Percentiles rank a stretch among this genome's conserved stretches.
Evolutionary conservation across 2,113 vertebrate genomes (phyloP).

Genomic region (Marmota flaviventris): DNA sequence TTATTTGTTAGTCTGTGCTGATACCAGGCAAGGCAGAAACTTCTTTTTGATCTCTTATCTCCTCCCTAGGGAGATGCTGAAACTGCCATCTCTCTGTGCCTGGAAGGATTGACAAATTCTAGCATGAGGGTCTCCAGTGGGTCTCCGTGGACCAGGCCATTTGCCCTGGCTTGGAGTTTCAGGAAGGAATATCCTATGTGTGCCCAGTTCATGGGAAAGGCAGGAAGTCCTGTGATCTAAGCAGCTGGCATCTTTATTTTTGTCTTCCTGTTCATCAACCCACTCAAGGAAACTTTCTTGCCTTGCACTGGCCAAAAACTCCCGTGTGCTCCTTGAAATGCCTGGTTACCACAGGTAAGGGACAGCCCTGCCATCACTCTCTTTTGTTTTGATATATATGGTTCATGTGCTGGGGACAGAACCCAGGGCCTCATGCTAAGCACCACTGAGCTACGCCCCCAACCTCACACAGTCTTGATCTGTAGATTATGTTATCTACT

Average conservation of each 20-base stretch:
- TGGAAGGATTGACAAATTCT: background rate
- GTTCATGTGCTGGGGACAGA: background rate
- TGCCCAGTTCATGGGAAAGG: background rate
- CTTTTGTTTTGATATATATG: background rate
- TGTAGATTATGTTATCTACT: background rate
- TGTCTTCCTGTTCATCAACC: background rate
- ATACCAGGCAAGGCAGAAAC: background rate
- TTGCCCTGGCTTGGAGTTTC: background rate
- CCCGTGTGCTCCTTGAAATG: accelerated
- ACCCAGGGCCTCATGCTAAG: background rate
- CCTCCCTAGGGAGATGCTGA: background rate
- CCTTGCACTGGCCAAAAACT: background rate
- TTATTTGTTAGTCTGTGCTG: background rate
- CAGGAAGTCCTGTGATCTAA: background rate
- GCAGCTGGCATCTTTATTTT: background rate
- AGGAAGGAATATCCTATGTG: background rate
- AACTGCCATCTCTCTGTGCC: background rate
- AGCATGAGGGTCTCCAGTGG: background rate
- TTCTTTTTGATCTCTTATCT: background rate
- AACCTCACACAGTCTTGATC: background rate
- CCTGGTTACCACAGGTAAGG: background rate
- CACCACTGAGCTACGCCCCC: background rate
- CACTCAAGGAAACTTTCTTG: accelerated
- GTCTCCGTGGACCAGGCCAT: background rate
- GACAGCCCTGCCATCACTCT: background rate